phyloP scores from a whole-genome alignment of 2,113 vertebrate genomes.

The Pangasianodon gigas region DNA sequence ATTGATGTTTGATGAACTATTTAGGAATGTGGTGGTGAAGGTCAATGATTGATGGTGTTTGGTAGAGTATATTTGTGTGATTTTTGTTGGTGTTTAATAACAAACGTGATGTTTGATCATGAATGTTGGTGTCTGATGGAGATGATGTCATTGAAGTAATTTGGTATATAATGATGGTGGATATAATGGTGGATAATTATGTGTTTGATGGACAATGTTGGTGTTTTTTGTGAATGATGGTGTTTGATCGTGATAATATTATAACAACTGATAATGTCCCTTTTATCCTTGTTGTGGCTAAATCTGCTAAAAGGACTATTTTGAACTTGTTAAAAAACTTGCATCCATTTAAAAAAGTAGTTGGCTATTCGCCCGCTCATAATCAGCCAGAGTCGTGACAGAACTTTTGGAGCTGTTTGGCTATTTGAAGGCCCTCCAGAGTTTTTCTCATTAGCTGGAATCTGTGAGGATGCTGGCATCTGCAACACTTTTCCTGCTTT shows the following conservation, averaged over 20 bases:
- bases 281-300: background rate
- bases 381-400: background rate
- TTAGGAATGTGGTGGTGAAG: too few species aligned
- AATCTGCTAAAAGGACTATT: background rate
- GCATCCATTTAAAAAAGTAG: background rate
- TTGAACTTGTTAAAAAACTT: background rate
- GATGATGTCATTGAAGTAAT: background rate
- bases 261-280: background rate
- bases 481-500: slow-evolving; percentile 26
- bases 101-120: too few species aligned
- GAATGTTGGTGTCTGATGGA: background rate
- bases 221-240: background rate
- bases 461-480: background rate
- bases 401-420: background rate
- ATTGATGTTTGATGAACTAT: background rate
- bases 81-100: too few species aligned
- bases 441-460: slow-evolving; percentile 12
- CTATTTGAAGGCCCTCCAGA: slow-evolving; percentile 12
- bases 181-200: too few species aligned
- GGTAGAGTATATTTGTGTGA: too few species aligned
- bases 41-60: too few species aligned
- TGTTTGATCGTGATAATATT: background rate
- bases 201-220: background rate
- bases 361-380: background rate
- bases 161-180: too few species aligned